These are phyloP conservation scores for Aphodius sticticus DNA, from an alignment of 2,888 invertebrate genomes.

Conservation along the genomic window DNA sequence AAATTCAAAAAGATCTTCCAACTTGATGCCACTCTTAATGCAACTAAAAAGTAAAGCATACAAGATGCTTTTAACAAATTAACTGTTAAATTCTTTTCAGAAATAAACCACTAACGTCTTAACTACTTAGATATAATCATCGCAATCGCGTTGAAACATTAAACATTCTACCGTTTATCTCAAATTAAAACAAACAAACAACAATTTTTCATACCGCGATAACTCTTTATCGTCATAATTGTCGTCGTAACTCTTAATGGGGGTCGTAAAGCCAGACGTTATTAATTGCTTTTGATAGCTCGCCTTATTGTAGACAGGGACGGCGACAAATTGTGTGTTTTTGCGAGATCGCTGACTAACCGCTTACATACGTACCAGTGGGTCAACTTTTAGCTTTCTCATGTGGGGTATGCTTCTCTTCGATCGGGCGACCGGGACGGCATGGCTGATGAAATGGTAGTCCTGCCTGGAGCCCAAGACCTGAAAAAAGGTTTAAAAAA, in stretches of 20 bases:
- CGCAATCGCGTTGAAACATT: background rate
- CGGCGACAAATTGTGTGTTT: background rate
- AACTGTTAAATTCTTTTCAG: too few species aligned
- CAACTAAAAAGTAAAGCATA: too few species aligned
- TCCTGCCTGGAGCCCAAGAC: slow-evolving; percentile 88
- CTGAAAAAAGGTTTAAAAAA: slow-evolving; percentile 65
- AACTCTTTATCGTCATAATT: background rate
- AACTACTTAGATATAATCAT: background rate
- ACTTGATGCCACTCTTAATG: too few species aligned
- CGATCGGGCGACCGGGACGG: slow-evolving; percentile 87
- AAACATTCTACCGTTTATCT: background rate
- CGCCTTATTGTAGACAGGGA: background rate
- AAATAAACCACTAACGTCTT: background rate
- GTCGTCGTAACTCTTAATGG: background rate
- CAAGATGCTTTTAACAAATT: too few species aligned
- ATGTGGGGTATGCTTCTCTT: slow-evolving; percentile 90
- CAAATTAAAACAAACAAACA: background rate
- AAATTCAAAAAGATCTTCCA: too few species aligned
- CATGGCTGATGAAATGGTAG: slow-evolving; percentile 93
- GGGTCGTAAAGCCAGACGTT: background rate
- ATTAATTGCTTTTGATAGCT: background rate
- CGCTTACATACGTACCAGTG: slow-evolving; percentile 76
- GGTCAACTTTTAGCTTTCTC: slow-evolving; percentile 87
- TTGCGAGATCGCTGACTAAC: background rate
- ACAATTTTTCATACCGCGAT: background rate